A percentile compares a stretch with the other conserved stretches of the same genome.
Evolutionary conservation across 2,888 invertebrate genomes (phyloP).

Genomic region (Dorcus hopei): DNA sequence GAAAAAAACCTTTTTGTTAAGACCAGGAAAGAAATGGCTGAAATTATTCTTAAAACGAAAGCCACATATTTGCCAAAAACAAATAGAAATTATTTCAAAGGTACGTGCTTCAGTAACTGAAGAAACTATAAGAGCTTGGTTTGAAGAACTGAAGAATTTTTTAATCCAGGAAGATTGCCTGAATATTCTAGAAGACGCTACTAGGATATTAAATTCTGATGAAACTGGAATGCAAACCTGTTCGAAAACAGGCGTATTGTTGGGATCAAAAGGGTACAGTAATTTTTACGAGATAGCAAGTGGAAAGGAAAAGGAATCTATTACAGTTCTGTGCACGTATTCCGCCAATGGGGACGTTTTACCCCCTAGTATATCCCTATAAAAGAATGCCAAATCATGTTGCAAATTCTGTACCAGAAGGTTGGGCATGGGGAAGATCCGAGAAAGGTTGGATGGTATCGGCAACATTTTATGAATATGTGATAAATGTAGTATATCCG

Average conservation of each 20-base stretch:
- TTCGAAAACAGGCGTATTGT: neutral
- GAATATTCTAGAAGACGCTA: neutral
- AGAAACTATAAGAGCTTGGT: no score
- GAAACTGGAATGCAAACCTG: neutral
- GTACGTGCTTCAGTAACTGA: neutral
- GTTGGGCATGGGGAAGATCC: conserved; percentile 23
- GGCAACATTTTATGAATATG: conserved; percentile 27
- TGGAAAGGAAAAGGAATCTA: neutral
- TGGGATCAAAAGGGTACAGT: neutral
- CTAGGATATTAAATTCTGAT: neutral
- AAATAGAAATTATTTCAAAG: neutral
- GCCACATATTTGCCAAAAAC: neutral
- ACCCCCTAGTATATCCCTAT: conserved; percentile 26
- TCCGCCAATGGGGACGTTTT: neutral
- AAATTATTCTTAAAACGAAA: neutral
- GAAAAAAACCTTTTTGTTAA: no score
- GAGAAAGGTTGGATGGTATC: conserved; percentile 28
- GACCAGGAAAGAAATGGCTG: neutral
- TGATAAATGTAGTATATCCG: conserved; percentile 22
- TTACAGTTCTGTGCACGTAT: conserved; percentile 10
- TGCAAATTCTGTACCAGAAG: conserved; percentile 18
- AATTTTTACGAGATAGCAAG: no score
- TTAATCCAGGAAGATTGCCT: neutral
- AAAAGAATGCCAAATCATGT: conserved; percentile 23
- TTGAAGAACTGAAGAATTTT: no score